Conservation (phyloP, 2,797 vertebrate genomes). For the Artibeus lituratus region DNA sequence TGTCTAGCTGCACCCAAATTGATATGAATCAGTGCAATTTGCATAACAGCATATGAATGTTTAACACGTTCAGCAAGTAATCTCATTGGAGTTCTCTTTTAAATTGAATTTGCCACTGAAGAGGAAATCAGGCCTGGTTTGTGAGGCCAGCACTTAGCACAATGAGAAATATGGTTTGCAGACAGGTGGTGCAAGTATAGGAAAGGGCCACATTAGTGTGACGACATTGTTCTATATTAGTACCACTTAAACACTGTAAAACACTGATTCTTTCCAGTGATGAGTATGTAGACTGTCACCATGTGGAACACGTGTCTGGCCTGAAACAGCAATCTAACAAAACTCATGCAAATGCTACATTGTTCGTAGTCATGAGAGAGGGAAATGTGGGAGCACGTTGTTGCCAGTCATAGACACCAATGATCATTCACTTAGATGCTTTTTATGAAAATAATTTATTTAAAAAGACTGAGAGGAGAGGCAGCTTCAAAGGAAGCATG, state of each 20-base stretch:
- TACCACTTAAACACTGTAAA: conserved; percentile 14
- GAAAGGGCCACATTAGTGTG: neutral
- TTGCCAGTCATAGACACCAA: neutral
- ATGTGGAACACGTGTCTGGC: neutral
- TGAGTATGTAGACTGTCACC: neutral
- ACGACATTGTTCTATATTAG: neutral
- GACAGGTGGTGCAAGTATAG: neutral
- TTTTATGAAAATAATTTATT: conserved; percentile 29
- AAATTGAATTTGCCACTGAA: conserved; percentile 54
- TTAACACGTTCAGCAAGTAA: conserved; percentile 53
- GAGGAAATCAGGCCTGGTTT: neutral
- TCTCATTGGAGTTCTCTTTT: conserved; percentile 18
- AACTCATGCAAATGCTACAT: neutral
- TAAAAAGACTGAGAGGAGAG: neutral
- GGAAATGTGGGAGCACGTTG: neutral
- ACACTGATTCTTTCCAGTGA: neutral
- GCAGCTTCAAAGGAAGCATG: neutral
- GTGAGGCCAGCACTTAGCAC: neutral
- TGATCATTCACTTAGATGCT: neutral
- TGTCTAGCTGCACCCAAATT: conserved; percentile 20
- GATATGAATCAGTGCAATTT: conserved; percentile 53
- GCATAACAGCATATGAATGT: conserved; percentile 57
- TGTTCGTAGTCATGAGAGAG: neutral
- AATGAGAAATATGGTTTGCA: conserved; percentile 50
- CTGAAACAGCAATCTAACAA: conserved; percentile 12